Evolutionary conservation across 2,113 vertebrate species (phyloP).

Genomic region (Chascanopsetta lugubris): DNA sequence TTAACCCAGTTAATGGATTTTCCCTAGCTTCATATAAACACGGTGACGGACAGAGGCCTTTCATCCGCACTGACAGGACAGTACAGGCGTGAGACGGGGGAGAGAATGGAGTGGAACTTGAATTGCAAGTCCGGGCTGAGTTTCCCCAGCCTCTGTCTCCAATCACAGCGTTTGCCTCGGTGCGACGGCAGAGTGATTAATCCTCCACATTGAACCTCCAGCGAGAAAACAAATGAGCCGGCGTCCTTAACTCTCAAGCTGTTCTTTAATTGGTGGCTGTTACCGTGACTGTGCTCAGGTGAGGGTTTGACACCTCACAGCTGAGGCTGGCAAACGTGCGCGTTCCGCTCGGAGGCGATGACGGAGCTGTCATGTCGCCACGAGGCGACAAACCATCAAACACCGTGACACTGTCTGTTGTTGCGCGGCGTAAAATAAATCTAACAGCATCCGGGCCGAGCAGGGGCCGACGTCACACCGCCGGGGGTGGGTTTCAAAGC

Average conservation of each 20-base stretch:
- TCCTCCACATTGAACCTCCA: background rate
- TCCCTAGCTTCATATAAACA: no score
- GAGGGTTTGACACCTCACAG: constrained; percentile 32
- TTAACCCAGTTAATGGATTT: no score
- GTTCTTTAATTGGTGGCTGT: constrained; percentile 22
- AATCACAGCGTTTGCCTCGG: background rate
- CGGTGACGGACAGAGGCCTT: no score
- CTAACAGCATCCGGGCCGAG: constrained; percentile 33
- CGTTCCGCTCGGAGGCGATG: background rate
- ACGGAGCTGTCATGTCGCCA: constrained; percentile 30
- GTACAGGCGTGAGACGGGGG: no score
- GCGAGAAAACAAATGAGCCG: background rate
- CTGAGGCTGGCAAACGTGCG: constrained; percentile 13
- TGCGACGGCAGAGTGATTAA: background rate
- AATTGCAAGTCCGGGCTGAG: no score
- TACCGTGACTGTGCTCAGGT: background rate
- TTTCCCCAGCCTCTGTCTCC: background rate
- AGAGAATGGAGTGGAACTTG: no score
- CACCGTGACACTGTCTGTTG: constrained; percentile 46
- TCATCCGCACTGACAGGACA: no score
- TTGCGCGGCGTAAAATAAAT: constrained; percentile 37
- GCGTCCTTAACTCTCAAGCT: background rate
- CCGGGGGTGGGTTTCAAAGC: constrained; percentile 63
- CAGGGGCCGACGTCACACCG: constrained; percentile 29
- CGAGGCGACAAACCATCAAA: constrained; percentile 37